Conservation (phyloP, 2,888 invertebrate species). For the Eilema griseolum region DNA sequence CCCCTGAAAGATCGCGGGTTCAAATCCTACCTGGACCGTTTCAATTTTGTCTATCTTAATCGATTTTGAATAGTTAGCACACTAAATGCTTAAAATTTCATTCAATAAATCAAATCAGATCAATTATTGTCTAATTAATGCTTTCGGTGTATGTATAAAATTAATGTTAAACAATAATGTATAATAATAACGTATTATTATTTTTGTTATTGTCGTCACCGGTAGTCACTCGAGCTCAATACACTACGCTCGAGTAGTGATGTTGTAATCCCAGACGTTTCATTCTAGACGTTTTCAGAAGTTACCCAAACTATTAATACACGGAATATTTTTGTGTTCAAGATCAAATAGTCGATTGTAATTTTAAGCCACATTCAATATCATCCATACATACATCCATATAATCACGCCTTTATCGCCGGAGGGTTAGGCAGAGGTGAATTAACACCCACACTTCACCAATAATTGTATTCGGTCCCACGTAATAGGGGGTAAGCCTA, state of each 20-base stretch:
- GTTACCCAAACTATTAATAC: constrained; percentile 21
- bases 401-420: too few relatives aligned
- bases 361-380: constrained; percentile 14
- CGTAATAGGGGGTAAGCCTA: too few relatives aligned
- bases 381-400: too few relatives aligned
- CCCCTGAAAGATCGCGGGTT: too few relatives aligned
- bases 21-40: too few relatives aligned
- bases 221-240: constrained; percentile 3
- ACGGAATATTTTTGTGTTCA: constrained; percentile 15
- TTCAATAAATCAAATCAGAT: not conserved
- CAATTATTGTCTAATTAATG: not conserved
- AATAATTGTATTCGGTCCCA: too few relatives aligned
- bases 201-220: not conserved
- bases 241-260: constrained; percentile 16
- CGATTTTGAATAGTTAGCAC: too few relatives aligned
- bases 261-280: constrained; percentile 16
- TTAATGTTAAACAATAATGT: not conserved
- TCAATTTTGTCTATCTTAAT: too few relatives aligned
- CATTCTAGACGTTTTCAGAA: constrained; percentile 29
- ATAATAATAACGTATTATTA: not conserved
- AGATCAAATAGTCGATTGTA: constrained; percentile 20
- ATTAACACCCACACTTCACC: too few relatives aligned
- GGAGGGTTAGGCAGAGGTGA: too few relatives aligned
- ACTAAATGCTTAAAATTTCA: too few relatives aligned
- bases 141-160: not conserved